Base-by-base conservation (phyloP, 2,888 invertebrate genomes). In the Micropterix aruncella region DNA sequence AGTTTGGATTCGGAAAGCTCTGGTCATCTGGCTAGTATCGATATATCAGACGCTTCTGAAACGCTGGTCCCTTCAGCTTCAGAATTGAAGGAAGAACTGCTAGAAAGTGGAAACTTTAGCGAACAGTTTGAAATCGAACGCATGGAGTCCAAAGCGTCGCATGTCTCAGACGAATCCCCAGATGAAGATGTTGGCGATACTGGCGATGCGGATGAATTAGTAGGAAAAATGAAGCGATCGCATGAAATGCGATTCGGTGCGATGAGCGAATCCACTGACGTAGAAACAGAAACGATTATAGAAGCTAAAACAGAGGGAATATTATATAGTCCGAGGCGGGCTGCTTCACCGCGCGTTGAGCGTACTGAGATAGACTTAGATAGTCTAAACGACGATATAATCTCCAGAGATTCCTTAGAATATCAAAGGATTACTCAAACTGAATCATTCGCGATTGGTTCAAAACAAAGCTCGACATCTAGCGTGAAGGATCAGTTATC, bases 21-120 rank as follows among this genome's bases (percentile, higher is more conserved):
- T 0, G 90, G 89, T 15, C 85, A 91, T 60, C 71, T 92, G 46
- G 90, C 85, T 1, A 91, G 91, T 57, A 79, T 91, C 50, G 92
- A 92, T 65, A 80, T 90, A 36, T 93, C 93, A 19, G 94, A 95
- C 62, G 74, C 85, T 18, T 93, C 93, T 1, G 94, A 94, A 66
- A 96, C 95, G 2, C 65, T 96, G 5, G 84, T 96, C 7, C 90
- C 93, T 12, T 93, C 95, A 2, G 83, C 86, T 5, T 81, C 85
- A 57, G 91, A 91, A 60, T 63, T 83, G 41, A 82, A 83, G 57
- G 80, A 81, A 53, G 83, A 84, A 53, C 73, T 84, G 48, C 75
- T 80, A 54, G 79, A 79, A 50, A 73, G 74, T 48, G 73, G 73
- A 49, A 75, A 74, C 19, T 74, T 76, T 40, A 73, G 74, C 12